Conservation (phyloP, 2,888 invertebrate species). For the Eupithecia vulgata region DNA sequence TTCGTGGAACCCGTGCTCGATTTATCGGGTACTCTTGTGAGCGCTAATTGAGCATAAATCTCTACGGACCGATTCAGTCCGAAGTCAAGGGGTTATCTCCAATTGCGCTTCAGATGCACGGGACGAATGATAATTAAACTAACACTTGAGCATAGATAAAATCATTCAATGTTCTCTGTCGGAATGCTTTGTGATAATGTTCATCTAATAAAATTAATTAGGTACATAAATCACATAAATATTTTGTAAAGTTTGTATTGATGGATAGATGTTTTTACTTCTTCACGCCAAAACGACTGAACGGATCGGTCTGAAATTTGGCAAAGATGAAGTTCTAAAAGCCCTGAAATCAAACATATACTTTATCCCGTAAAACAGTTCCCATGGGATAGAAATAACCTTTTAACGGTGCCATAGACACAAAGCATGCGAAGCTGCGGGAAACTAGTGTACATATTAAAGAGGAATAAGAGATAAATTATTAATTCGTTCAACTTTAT, state of each 20-base stretch:
- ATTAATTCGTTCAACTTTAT: background rate
- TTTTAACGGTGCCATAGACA: too few relatives aligned
- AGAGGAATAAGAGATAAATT: background rate
- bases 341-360: too few relatives aligned
- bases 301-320: too few relatives aligned
- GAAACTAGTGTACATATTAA: background rate
- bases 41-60: conserved; percentile 72
- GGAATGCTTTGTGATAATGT: conserved; percentile 13
- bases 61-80: conserved; percentile 60
- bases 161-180: conserved; percentile 32
- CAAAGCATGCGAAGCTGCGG: too few relatives aligned
- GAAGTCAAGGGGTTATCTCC: conserved; percentile 63
- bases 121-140: conserved; percentile 19
- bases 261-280: too few relatives aligned
- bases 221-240: background rate
- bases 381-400: too few relatives aligned
- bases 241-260: too few relatives aligned
- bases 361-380: too few relatives aligned
- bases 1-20: background rate
- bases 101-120: conserved; percentile 54
- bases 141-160: conserved; percentile 27
- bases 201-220: background rate
- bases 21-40: conserved; percentile 36
- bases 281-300: too few relatives aligned
- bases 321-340: too few relatives aligned